Evolutionary conservation across 2,888 invertebrate genomes (phyloP), one percentile per base, ranked within the genome.

Genomic region (Opisthograptis luteolata): DNA sequence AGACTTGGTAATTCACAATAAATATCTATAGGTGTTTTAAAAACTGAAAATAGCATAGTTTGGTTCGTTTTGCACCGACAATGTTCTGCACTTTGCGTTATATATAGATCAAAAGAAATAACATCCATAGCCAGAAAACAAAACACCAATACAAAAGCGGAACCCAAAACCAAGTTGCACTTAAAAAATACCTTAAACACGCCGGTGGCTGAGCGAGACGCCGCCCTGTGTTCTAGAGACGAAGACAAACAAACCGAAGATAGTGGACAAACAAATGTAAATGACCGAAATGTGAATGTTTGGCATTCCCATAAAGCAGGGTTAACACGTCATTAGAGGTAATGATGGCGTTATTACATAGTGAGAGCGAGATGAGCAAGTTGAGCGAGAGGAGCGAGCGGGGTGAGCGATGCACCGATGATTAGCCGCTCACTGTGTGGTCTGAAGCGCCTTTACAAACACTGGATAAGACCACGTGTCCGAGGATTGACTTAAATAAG

Each of bases 311-410:
- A 89, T 90, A 90, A 88, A 87, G 87, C 81, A 82, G 84, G 84
- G 89, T 89, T 90, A 90, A 88, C 90, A 89, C 90, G 87, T 90
- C 87, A 90, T 89, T 90, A 90, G 84, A 86, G 83, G 87, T 87
- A 89, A 89, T 90, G 89, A 90, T 88, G 88, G 81, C 82, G 77
- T 88, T 85, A 89, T 89, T 89, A 87, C 84, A 77, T 73, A 78
- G 81, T 78, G 76, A 80, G 79, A 79, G 83, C 51, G 56, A 58
- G 53, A 37, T 54, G 49, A 41, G 40, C 41, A 30, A 43, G 44
- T 17, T 15, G 28, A 22, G 35, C 35, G 10, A 15, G 25, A 37
- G 8, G 30, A 37, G 25, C 37, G 37, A 45, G 46, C 79, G 72
- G 77, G 79, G 78, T 76, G 80, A 77, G 73, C 79, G 78, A 79